Conservation (phyloP, 2,888 invertebrate genomes). For the Agrotis exclamationis region DNA sequence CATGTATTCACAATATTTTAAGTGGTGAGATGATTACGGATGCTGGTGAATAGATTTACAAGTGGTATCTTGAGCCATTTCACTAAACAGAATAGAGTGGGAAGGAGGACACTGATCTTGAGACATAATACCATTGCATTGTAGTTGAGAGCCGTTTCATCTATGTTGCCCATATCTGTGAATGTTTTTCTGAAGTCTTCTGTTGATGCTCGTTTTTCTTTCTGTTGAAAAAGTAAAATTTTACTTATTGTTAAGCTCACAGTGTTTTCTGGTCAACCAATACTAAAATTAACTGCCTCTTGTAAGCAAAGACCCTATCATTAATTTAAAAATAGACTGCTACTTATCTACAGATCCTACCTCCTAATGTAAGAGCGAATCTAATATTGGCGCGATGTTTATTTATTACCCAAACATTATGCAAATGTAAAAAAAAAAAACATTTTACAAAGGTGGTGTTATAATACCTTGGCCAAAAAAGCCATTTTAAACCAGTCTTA, state of each 20-base stretch:
- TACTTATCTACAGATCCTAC: background rate
- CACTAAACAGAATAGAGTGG: slow-evolving; percentile 69
- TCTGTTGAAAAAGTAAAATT: slow-evolving; percentile 59
- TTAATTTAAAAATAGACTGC: background rate
- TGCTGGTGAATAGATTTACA: slow-evolving; percentile 46
- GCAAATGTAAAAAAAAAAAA: too few relatives aligned
- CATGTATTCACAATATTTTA: slow-evolving; percentile 35
- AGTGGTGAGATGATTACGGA: slow-evolving; percentile 37
- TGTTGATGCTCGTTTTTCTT: slow-evolving; percentile 62
- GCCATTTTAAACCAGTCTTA: too few relatives aligned
- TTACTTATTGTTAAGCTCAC: too few relatives aligned
- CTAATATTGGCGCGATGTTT: too few relatives aligned
- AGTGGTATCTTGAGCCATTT: slow-evolving; percentile 68
- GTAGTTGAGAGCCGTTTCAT: slow-evolving; percentile 43
- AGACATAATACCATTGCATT: slow-evolving; percentile 59
- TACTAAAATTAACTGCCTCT: background rate
- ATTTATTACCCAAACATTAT: too few relatives aligned
- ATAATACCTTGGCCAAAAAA: too few relatives aligned
- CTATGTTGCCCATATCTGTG: slow-evolving; percentile 57
- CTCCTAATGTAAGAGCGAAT: too few relatives aligned
- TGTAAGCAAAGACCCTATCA: background rate
- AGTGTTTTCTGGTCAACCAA: background rate
- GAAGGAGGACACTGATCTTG: slow-evolving; percentile 71
- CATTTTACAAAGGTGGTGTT: too few relatives aligned
- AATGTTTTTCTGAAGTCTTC: slow-evolving; percentile 74